A percentile compares a stretch with the other conserved stretches of the same genome.
phyloP scores from a whole-genome alignment of 2,113 vertebrate genomes.

The Nesogale talazaci region DNA sequence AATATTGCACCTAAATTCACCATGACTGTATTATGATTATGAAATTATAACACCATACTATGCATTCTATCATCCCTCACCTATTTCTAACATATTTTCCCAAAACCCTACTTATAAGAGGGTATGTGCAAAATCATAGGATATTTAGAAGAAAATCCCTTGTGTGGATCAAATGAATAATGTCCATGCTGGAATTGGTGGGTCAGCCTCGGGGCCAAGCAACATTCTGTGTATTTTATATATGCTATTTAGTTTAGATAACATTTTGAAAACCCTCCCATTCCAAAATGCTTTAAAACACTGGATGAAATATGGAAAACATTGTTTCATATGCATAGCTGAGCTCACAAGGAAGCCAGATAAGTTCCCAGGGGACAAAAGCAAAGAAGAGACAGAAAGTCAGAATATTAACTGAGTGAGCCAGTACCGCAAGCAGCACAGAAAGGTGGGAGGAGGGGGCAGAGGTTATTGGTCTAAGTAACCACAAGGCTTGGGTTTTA shows the following conservation, averaged over 20 bases:
- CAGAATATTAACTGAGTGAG: conserved; percentile 73
- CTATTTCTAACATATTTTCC: background rate
- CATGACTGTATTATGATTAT: background rate
- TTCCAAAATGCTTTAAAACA: conserved; percentile 64
- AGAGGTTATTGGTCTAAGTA: conserved; percentile 43
- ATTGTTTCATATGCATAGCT: conserved; percentile 77
- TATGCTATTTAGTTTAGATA: conserved; percentile 58
- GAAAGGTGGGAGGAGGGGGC: background rate
- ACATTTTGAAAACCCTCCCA: conserved; percentile 70
- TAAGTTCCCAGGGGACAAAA: conserved; percentile 73
- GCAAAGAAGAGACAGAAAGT: conserved; percentile 77
- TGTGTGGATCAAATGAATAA: conserved; percentile 11
- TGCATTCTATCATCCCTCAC: background rate
- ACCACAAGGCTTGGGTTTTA: conserved; percentile 48
- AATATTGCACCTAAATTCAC: background rate
- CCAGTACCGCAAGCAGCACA: conserved; percentile 60
- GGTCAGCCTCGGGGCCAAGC: background rate
- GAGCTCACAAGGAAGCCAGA: conserved; percentile 73
- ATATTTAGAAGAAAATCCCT: conserved; percentile 53
- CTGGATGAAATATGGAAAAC: conserved; percentile 69
- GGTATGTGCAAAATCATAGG: conserved; percentile 9
- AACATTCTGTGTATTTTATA: conserved; percentile 38
- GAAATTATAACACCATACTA: conserved; percentile 6
- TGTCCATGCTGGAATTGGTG: background rate
- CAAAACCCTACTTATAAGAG: background rate